Base-by-base conservation (phyloP, 2,797 vertebrate species). In the Geotrypetes seraphini region DNA sequence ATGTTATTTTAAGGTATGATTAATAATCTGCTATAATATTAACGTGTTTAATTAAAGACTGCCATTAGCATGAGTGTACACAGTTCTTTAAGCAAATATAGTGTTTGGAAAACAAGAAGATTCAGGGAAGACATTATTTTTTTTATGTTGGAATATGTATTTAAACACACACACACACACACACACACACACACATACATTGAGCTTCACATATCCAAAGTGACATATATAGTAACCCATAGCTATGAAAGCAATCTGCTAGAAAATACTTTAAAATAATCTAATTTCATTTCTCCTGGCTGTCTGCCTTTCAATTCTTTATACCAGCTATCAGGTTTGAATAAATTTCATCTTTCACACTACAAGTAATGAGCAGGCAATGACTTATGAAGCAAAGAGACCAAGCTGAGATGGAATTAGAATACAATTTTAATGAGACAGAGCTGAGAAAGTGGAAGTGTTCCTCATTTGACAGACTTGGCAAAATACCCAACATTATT, bases 381-480 rank as follows among this genome's bases (percentile, higher is more conserved):
- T 79, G 78, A 78, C 75, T 84, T 83, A 78, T 53, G 69, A 75
- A 71, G 69, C 69, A 66, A 57, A 60, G 61, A 77, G 61, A 73
- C 69, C 45, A 66, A 75, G 73, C 65, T 67, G 69, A 78, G 71
- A 71, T 55, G 60, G 70, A 80, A 80, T 83, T 75, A 79, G 66
- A 81, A 78, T 79, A 73, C 57, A 68, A 66, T 74, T 83, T 81
- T 83, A 85, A 85, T 82, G 78, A 82, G 79, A 68, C 52, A 21
- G 69, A 73, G 59, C 55, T 65, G 62, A 66, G 66, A 70, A 73
- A 73, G 57, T 69, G 30, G 36, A 75, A 75, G 59, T 52, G 71
- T 69, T 75, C 69, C 61, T 69, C 60, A 65, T 73, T 57, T 81
- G 79, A 80, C 76, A 82, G 79, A 60, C 51, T 77, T 79, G 69